Evolutionary conservation across 2,113 vertebrate species (phyloP).

Genomic region (Sturnira hondurensis): DNA sequence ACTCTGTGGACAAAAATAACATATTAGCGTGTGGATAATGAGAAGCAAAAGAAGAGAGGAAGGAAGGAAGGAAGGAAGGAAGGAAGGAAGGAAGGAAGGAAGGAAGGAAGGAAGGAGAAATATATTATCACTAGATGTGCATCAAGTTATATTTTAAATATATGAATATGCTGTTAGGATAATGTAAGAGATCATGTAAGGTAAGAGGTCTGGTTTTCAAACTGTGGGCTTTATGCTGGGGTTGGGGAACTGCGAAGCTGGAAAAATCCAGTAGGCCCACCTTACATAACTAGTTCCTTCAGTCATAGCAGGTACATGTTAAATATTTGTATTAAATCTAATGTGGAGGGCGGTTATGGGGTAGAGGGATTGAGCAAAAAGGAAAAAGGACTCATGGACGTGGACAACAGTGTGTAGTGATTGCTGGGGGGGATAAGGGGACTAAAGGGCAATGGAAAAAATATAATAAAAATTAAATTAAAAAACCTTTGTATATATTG

Average conservation of each 20-base stretch:
- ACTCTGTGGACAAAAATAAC: neutral
- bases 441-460: too few relatives aligned
- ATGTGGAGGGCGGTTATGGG: too few relatives aligned
- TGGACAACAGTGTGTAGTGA: too few relatives aligned
- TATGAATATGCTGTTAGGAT: neutral
- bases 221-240: neutral
- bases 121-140: neutral
- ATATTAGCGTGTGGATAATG: neutral
- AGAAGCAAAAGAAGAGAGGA: neutral
- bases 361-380: too few relatives aligned
- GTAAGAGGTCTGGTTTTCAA: neutral
- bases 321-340: neutral
- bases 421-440: too few relatives aligned
- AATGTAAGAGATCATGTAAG: neutral
- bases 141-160: neutral
- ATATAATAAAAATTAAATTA: too few relatives aligned
- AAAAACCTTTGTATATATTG: neutral
- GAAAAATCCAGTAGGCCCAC: neutral
- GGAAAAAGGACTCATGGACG: too few relatives aligned
- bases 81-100: too few relatives aligned
- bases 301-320: neutral
- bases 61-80: too few relatives aligned
- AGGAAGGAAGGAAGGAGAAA: neutral
- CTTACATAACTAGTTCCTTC: neutral
- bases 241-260: rapidly evolving